These are phyloP conservation scores for Coremacera marginata DNA, from an alignment of 2,888 invertebrate species.

Conservation along the genomic window DNA sequence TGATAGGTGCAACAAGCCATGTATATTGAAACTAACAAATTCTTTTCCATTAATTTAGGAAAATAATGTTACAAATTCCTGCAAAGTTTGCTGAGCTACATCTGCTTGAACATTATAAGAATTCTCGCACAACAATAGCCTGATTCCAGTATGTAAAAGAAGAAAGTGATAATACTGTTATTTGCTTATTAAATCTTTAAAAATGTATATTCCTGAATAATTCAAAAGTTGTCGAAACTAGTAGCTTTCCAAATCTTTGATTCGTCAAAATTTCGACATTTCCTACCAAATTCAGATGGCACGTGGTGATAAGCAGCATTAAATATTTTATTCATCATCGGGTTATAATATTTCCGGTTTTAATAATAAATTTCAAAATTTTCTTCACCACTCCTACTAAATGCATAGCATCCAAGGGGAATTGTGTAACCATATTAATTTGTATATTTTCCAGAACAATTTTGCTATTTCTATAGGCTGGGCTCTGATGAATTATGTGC, in stretches of 20 bases:
- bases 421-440: not conserved
- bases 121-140: not conserved
- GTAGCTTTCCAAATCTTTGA: too few relatives aligned
- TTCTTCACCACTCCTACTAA: not conserved
- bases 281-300: too few relatives aligned
- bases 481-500: not conserved
- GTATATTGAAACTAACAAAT: slow-evolving; percentile 2
- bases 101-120: not conserved
- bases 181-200: not conserved
- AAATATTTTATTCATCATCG: too few relatives aligned
- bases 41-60: not conserved
- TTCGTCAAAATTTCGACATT: too few relatives aligned
- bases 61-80: not conserved
- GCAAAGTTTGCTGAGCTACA: not conserved
- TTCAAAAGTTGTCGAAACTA: not conserved
- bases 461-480: not conserved
- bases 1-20: not conserved
- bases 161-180: not conserved
- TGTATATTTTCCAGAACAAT: not conserved
- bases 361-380: not conserved
- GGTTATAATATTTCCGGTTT: not conserved
- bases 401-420: too few relatives aligned
- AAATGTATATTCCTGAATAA: not conserved
- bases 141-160: not conserved
- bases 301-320: too few relatives aligned